A percentile compares a stretch with the other conserved stretches of the same genome.
Conservation (phyloP, 1,140 invertebrate species). For the Drosophila simulans region DNA sequence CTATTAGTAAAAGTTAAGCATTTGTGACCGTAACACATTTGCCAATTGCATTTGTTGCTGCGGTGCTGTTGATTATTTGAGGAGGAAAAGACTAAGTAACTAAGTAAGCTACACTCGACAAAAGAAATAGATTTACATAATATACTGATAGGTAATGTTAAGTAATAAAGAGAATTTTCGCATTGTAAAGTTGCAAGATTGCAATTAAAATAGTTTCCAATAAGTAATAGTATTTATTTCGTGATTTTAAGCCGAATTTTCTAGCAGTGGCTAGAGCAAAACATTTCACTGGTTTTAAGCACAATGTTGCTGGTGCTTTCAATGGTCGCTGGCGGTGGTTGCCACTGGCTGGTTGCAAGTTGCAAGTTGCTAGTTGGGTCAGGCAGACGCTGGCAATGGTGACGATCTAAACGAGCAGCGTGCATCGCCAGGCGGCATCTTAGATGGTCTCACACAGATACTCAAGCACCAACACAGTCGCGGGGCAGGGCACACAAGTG, state of each 20-base stretch:
- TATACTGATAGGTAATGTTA: no score
- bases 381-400: slow-evolving; percentile 67
- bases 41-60: slow-evolving; percentile 55
- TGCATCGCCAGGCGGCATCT: slow-evolving; percentile 73
- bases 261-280: slow-evolving; percentile 36
- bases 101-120: slow-evolving; percentile 12
- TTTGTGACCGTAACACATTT: slow-evolving; percentile 81
- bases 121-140: not conserved
- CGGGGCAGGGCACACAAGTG: slow-evolving; percentile 50
- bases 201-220: no score
- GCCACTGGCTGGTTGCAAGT: slow-evolving; percentile 12
- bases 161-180: no score
- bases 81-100: slow-evolving; percentile 32
- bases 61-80: slow-evolving; percentile 61
- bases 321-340: slow-evolving; percentile 17
- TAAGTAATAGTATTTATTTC: not conserved
- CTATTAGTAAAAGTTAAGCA: slow-evolving; percentile 83
- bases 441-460: slow-evolving; percentile 70
- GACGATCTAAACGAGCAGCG: slow-evolving; percentile 70
- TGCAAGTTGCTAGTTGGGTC: slow-evolving; percentile 26
- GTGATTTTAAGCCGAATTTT: not conserved
- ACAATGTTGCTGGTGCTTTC: slow-evolving; percentile 32
- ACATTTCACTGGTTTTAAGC: slow-evolving; percentile 42
- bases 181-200: no score
- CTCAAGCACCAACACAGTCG: slow-evolving; percentile 22